phyloP scores from a whole-genome alignment of 2,797 vertebrate species.

The Myoxocephalus aenaeus region DNA sequence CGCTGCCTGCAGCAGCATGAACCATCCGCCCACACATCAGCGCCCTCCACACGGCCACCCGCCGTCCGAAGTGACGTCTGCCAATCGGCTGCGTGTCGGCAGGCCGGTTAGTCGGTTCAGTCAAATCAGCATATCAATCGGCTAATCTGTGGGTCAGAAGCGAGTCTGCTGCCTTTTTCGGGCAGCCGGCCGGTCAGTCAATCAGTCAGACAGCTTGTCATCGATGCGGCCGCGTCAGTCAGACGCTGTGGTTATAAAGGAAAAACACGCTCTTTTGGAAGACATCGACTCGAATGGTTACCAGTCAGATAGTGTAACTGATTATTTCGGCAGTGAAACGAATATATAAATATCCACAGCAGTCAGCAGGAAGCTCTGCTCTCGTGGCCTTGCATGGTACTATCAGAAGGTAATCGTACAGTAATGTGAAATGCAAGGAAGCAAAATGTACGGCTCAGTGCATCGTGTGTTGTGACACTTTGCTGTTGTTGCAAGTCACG shows the following conservation, averaged over 20 bases:
- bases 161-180: slow-evolving; percentile 16
- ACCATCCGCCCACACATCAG: slow-evolving; percentile 24
- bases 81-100: slow-evolving; percentile 52
- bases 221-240: slow-evolving; percentile 33
- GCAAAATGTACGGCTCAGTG: background rate
- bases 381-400: background rate
- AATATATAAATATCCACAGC: background rate
- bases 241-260: background rate
- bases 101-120: slow-evolving; percentile 43
- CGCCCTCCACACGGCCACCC: slow-evolving; percentile 49
- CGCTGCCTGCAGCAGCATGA: slow-evolving; percentile 43
- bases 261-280: background rate
- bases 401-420: background rate
- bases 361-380: background rate
- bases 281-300: background rate
- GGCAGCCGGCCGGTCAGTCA: slow-evolving; percentile 52
- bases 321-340: background rate
- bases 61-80: slow-evolving; percentile 60
- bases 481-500: background rate
- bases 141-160: slow-evolving; percentile 44
- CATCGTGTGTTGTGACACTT: slow-evolving; percentile 5
- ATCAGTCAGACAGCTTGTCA: slow-evolving; percentile 64
- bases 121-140: slow-evolving; percentile 58
- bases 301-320: background rate
- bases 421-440: background rate